Percentiles rank a stretch among this genome's conserved stretches.
These are phyloP conservation scores for Ranitomeya imitator DNA, from an alignment of 2,113 vertebrate genomes.

Conservation along the genomic window DNA sequence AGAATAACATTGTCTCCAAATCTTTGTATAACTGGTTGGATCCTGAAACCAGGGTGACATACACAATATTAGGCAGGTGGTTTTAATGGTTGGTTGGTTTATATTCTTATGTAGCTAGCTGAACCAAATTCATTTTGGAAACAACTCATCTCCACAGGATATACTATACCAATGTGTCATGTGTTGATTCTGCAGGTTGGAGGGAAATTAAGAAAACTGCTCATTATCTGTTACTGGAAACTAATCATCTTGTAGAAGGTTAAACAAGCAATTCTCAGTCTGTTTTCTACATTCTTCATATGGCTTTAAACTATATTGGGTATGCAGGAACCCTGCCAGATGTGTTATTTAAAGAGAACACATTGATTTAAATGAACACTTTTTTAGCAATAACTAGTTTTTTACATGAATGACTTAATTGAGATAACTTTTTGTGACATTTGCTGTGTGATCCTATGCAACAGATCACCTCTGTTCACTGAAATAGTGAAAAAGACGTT, in stretches of 20 bases:
- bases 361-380: slow-evolving; percentile 1
- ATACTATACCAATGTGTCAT: neutral
- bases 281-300: neutral
- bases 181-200: neutral
- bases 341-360: neutral
- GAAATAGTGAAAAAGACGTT: slow-evolving; percentile 7
- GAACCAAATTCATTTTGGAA: neutral
- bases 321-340: neutral
- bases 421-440: slow-evolving; percentile 25
- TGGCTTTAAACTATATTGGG: neutral
- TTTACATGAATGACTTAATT: slow-evolving; percentile 1
- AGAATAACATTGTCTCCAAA: no score
- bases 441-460: slow-evolving; percentile 11
- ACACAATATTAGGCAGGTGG: no score
- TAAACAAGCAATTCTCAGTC: slow-evolving; percentile 11
- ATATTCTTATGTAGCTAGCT: neutral
- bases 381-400: slow-evolving; percentile 10
- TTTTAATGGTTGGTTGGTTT: no score
- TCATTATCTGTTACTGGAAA: slow-evolving; percentile 15
- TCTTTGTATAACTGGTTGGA: no score
- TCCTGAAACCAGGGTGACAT: no score
- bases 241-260: neutral
- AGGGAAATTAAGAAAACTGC: slow-evolving; percentile 17
- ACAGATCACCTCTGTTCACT: slow-evolving; percentile 8
- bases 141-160: neutral